Evolutionary conservation across 2,797 vertebrate genomes (phyloP).

Genomic region (Poecilia picta): DNA sequence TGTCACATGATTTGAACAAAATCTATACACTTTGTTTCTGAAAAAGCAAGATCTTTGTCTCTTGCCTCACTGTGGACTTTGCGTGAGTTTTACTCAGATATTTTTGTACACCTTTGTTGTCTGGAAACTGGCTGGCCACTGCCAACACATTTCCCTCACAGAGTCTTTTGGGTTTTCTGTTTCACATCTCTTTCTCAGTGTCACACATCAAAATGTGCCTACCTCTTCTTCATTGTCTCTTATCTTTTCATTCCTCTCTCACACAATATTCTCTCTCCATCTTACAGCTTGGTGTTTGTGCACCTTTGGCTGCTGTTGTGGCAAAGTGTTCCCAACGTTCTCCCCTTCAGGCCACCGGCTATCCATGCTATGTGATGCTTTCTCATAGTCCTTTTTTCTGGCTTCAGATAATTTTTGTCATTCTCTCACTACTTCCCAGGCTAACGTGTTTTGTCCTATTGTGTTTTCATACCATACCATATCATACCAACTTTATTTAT

Average conservation of each 20-base stretch:
- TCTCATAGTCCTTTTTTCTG: constrained; percentile 11
- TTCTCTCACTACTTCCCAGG: constrained; percentile 1
- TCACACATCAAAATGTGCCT: constrained; percentile 30
- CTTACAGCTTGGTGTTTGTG: constrained; percentile 29
- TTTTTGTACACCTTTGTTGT: constrained; percentile 32
- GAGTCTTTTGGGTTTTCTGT: constrained; percentile 29
- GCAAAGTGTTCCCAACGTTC: constrained; percentile 56
- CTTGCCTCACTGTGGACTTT: constrained; percentile 30
- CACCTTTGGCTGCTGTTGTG: constrained; percentile 55
- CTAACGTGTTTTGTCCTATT: constrained; percentile 10
- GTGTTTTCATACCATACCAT: neutral
- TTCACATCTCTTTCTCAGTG: constrained; percentile 15
- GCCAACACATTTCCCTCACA: constrained; percentile 40
- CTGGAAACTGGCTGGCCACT: constrained; percentile 29
- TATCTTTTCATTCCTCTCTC: constrained; percentile 36
- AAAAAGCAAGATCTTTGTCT: neutral
- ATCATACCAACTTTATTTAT: too few relatives aligned
- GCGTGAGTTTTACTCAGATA: constrained; percentile 40
- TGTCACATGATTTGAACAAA: too few relatives aligned
- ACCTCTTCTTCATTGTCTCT: constrained; percentile 17
- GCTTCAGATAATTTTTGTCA: constrained; percentile 35
- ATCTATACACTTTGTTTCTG: too few relatives aligned
- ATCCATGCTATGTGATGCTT: constrained; percentile 28
- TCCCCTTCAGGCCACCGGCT: constrained; percentile 34
- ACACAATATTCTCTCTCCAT: constrained; percentile 32